Base-by-base conservation (phyloP, 2,113 vertebrate species). In the Hypomesus transpacificus region DNA sequence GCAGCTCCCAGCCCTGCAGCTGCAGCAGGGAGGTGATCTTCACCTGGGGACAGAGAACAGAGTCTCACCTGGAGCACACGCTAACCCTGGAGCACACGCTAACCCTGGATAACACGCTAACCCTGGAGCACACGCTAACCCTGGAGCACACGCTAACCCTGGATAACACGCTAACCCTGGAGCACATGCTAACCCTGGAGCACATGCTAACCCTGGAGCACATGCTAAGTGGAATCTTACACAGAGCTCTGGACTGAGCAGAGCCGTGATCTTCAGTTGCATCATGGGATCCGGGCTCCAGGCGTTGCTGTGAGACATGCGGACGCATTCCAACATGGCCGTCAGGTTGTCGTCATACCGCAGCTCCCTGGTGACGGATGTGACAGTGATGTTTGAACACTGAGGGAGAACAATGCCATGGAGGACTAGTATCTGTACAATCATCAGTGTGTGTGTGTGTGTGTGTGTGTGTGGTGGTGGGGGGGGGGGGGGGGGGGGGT, bases 191-290 rank as follows among this genome's bases (percentile, higher is more conserved):
- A 56, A 54, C 14, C 17, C 24, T n/a, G 4, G 17, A 16, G 9
- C 3, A 17, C 54, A 54, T 14, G 8, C 61, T 26, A 56, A 54
- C 14, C 22, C 22, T n/a, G 4, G 8, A 16, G 9, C 3, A 18
- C 54, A 54, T 14, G 8, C 62, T 26, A 56, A 54, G 14, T 17
- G 17, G n/a, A 56, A 56, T 5, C 54, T 93, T 89, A 96, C 95
- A 90, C 95, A 96, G 73, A 96, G 86, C 67, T 87, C 87, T 0
- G 93, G 83, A 68, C 92, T 94, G 86, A 94, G 79, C 80, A 96
- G 87, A 0, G 95, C 95, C 0, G 95, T 96, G 77, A 96, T 71
- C 89, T 94, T 96, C 82, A 96, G 89, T 81, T 96, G 95, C 94
- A 96, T 95, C 90, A 95, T 93, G 4, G 93, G 90, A 73, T 92